These are phyloP conservation scores for Pipistrellus kuhlii DNA, from an alignment of 2,797 vertebrate genomes.

Conservation along the genomic window DNA sequence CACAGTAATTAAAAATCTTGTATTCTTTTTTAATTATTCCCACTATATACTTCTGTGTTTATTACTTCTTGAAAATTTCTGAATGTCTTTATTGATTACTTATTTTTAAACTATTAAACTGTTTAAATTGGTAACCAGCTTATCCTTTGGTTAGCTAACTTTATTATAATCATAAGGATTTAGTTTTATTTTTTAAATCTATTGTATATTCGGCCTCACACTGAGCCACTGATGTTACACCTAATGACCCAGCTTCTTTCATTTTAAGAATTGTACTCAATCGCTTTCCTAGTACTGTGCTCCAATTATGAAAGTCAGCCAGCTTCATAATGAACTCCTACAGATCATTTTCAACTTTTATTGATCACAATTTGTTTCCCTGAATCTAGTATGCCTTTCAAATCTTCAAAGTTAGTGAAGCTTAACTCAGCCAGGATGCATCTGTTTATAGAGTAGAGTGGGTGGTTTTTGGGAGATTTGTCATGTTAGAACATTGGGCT, in stretches of 20 bases:
- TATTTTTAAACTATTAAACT: not conserved
- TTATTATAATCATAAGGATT: not conserved
- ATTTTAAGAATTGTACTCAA: not conserved
- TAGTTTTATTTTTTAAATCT: not conserved
- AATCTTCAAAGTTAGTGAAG: not conserved
- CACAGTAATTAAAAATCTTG: not conserved
- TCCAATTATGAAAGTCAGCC: not conserved
- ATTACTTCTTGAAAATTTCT: not conserved
- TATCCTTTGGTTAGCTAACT: not conserved
- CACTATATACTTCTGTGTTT: not conserved
- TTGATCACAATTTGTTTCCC: not conserved
- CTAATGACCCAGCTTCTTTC: not conserved
- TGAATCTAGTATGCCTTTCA: slow-evolving; percentile 28
- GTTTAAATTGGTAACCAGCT: not conserved
- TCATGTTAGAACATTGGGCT: not conserved
- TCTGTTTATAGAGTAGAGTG: not conserved
- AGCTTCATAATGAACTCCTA: not conserved
- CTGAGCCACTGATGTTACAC: not conserved
- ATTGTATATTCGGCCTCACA: not conserved
- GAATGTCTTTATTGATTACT: slow-evolving; percentile 9
- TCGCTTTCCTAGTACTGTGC: not conserved
- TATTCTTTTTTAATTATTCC: not conserved
- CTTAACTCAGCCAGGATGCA: not conserved
- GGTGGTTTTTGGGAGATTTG: not conserved
- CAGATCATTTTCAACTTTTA: not conserved